These are phyloP conservation scores for Scolanthus callimorphus DNA, from an alignment of 92 coral and sea anemone species.

Conservation along the genomic window DNA sequence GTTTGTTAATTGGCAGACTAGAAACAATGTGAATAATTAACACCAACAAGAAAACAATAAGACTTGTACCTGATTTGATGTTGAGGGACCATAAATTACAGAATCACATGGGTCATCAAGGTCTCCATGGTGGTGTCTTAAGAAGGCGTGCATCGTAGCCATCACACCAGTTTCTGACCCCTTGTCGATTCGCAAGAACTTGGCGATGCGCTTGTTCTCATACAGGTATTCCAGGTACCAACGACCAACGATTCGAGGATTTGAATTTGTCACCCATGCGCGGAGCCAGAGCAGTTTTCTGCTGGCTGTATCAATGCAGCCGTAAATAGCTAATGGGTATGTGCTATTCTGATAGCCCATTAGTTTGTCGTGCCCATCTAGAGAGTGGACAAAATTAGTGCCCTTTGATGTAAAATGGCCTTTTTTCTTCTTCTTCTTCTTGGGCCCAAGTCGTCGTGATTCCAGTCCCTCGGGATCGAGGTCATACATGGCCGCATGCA, in stretches of 20 bases:
- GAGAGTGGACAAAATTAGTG: slow-evolving; percentile 29
- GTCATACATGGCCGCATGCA: slow-evolving; percentile 4
- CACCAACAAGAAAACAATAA: no score
- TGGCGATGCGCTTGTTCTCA: slow-evolving; percentile 10
- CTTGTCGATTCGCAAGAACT: slow-evolving; percentile 14
- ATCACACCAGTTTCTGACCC: slow-evolving; percentile 36
- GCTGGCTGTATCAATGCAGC: slow-evolving; percentile 34
- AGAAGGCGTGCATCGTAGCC: slow-evolving; percentile 47
- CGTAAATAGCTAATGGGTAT: slow-evolving; percentile 30
- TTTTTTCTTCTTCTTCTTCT: slow-evolving; percentile 10
- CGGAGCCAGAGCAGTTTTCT: slow-evolving; percentile 22
- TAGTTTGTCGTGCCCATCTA: slow-evolving; percentile 36
- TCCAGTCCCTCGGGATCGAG: neutral
- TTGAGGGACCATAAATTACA: slow-evolving; percentile 41
- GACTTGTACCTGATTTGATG: slow-evolving; percentile 44
- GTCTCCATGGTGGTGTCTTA: slow-evolving; percentile 26
- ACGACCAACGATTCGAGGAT: slow-evolving; percentile 28
- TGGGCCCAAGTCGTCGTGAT: neutral
- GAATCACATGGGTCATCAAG: slow-evolving; percentile 23
- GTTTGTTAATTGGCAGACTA: no score
- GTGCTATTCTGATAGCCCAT: slow-evolving; percentile 44
- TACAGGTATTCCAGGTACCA: slow-evolving; percentile 32
- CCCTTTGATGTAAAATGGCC: slow-evolving; percentile 32
- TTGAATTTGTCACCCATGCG: slow-evolving; percentile 28
- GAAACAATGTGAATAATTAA: neutral